Conservation (phyloP, 2,797 vertebrate genomes). For the Cryptoprocta ferox region DNA sequence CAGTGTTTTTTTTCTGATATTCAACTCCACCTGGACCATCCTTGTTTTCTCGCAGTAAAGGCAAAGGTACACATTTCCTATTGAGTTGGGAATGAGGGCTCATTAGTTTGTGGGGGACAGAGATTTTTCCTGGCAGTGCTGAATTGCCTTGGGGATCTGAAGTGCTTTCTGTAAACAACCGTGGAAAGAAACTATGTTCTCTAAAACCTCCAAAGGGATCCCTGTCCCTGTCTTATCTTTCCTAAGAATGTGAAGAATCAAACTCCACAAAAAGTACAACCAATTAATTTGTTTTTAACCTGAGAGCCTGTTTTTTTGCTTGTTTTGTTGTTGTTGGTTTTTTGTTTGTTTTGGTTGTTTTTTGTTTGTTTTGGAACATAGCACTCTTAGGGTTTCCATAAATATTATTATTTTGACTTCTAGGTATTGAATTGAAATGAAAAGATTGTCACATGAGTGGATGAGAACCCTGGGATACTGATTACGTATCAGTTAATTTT, state of each 20-base stretch:
- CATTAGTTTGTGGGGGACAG: neutral
- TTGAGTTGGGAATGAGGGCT: neutral
- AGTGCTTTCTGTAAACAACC: neutral
- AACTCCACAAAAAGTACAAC: neutral
- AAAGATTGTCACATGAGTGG: neutral
- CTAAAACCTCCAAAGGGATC: neutral
- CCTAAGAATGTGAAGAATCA: neutral
- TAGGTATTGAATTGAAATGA: constrained; percentile 16
- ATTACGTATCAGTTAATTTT: neutral
- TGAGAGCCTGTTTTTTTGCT: neutral
- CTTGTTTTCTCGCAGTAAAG: neutral
- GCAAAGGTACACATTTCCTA: neutral
- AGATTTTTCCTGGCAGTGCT: neutral
- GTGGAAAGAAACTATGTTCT: neutral
- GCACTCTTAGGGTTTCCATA: neutral
- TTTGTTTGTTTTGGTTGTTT: neutral
- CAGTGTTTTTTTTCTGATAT: neutral
- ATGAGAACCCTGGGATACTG: neutral
- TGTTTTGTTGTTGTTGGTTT: no score
- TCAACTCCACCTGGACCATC: neutral
- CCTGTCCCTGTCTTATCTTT: neutral
- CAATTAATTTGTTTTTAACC: constrained; percentile 40
- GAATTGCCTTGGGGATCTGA: neutral
- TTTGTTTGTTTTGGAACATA: neutral
- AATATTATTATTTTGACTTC: constrained; percentile 42